Base-by-base conservation (phyloP, 2,797 vertebrate species). In the Uromys caudimaculatus region DNA sequence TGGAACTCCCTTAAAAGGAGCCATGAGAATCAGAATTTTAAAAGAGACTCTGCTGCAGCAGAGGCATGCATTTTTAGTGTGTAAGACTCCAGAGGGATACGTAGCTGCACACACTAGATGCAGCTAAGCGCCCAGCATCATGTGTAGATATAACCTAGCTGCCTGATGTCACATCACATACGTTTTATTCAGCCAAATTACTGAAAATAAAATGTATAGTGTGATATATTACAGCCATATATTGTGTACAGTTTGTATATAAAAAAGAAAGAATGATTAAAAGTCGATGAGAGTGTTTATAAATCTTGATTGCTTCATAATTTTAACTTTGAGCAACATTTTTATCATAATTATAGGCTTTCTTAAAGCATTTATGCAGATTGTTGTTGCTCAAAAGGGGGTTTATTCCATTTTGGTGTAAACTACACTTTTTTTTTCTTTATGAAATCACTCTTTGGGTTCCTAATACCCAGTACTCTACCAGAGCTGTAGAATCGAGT, bases 261-360 rank as follows among this genome's bases (percentile, higher is more conserved):
- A 97, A 98, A 98, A 98, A 97, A 98, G 97, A 94, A 98, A 98
- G 98, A 99, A 97, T 98, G 98, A 99, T 99, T 99, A 99, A 98
- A 99, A 99, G 98, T 99, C 98, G 97, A 99, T 98, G 98, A 98
- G 98, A 98, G 98, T 99, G 98, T 99, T 99, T 99, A 99, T 99
- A 99, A 99, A 99, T 99, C 99, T 99, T 99, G 98, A 99, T 99
- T 99, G 98, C 99, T 98, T 99, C 99, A 98, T 99, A 99, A 99
- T 99, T 99, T 99, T 99, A 99, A 99, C 98, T 99, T 98, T 99
- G 98, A 99, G 98, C 98, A 99, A 99, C 99, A 99, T 99, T 99
- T 99, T 99, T 98, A 99, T 99, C 98, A 98, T 99, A 99, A 99
- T 99, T 99, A 99, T 98, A 99, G 99, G 98, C 98, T 98, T 99